Percentiles rank a stretch among this genome's conserved stretches.
Evolutionary conservation across 2,888 invertebrate species (phyloP).

Genomic region (Merodon equestris): DNA sequence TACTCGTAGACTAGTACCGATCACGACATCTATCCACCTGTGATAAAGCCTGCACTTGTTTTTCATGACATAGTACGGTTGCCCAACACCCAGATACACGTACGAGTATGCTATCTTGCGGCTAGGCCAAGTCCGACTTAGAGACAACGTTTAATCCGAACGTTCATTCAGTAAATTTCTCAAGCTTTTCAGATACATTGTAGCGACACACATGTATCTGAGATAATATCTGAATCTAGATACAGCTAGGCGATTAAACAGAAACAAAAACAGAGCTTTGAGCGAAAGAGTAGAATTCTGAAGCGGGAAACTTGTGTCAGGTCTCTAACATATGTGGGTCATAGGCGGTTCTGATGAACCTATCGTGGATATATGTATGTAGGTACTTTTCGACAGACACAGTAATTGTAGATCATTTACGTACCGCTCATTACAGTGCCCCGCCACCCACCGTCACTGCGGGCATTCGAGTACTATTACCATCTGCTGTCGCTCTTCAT

Average conservation of each 20-base stretch:
- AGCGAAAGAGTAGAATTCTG: not conserved
- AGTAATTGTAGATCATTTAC: constrained; percentile 56
- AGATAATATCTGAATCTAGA: too few relatives aligned
- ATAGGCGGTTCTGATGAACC: too few relatives aligned
- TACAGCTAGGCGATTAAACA: not conserved
- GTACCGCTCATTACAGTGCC: constrained; percentile 54
- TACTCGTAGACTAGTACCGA: too few relatives aligned
- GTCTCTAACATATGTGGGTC: constrained; percentile 2
- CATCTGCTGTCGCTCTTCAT: constrained; percentile 21
- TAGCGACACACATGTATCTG: too few relatives aligned
- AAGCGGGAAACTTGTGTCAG: constrained; percentile 20
- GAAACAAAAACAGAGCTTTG: constrained; percentile 49
- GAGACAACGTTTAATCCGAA: constrained; percentile 33
- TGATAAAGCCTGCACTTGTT: constrained; percentile 33
- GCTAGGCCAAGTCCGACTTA: constrained; percentile 15
- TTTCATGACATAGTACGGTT: constrained; percentile 5
- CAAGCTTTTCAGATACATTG: constrained; percentile 30
- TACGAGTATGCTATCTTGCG: constrained; percentile 4
- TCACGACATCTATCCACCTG: constrained; percentile 8
- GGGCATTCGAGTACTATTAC: constrained; percentile 18
- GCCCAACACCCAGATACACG: constrained; percentile 13
- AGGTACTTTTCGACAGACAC: constrained; percentile 5
- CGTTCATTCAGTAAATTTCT: constrained; percentile 59
- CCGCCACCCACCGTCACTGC: constrained; percentile 51
- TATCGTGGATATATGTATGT: constrained; percentile 1